phyloP scores from a whole-genome alignment of 2,888 invertebrate species.

The Clivina fossor region DNA sequence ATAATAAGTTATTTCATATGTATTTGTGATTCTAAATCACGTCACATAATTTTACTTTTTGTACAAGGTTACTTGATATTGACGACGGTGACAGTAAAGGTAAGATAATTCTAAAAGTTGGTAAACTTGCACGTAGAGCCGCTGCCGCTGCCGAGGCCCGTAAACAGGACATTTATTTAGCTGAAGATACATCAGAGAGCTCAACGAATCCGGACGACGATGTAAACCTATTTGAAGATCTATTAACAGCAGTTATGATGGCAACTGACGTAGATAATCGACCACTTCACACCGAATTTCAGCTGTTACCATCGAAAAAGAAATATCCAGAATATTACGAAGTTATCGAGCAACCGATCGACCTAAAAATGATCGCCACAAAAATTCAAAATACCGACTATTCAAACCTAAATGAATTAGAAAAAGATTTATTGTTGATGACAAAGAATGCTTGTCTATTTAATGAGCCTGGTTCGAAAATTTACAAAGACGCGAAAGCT shows the following conservation, averaged over 20 bases:
- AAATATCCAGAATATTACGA: constrained; percentile 95
- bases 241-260: constrained; percentile 86
- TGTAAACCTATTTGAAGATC: constrained; percentile 77
- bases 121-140: constrained; percentile 53
- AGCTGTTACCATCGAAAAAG: constrained; percentile 88
- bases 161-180: constrained; percentile 56
- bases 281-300: constrained; percentile 84
- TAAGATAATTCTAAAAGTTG: constrained; percentile 59
- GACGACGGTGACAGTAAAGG: constrained; percentile 57
- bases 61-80: constrained; percentile 48
- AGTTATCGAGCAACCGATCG: constrained; percentile 91
- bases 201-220: constrained; percentile 76
- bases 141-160: constrained; percentile 47
- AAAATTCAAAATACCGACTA: constrained; percentile 88
- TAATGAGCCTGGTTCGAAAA: constrained; percentile 95
- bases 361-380: constrained; percentile 88
- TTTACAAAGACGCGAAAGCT: constrained; percentile 92
- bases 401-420: constrained; percentile 75
- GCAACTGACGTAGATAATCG: constrained; percentile 81
- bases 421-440: constrained; percentile 87
- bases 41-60: no score
- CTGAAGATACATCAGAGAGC: constrained; percentile 70
- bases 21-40: no score
- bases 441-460: constrained; percentile 93
- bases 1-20: no score